Conservation (phyloP, 64 coral and sea anemone species). For the Porites lutea region DNA sequence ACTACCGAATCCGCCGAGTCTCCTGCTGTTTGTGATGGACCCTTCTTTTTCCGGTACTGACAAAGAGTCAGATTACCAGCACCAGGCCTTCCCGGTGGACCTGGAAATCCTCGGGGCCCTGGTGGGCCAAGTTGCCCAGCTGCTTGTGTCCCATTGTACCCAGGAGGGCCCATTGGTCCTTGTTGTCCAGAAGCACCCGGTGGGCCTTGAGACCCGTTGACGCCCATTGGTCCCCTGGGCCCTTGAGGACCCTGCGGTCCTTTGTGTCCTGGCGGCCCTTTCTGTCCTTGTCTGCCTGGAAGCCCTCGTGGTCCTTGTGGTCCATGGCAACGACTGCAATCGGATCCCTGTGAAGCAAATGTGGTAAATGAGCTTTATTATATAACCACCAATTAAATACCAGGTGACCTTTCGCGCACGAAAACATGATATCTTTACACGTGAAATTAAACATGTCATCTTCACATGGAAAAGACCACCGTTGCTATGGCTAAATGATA, state of each 20-base stretch:
- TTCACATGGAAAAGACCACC: too few species aligned
- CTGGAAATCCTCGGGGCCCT: neutral
- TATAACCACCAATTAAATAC: too few species aligned
- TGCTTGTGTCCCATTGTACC: neutral
- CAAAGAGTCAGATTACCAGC: neutral
- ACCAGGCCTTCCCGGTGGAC: conserved; percentile 7
- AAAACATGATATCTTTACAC: too few species aligned
- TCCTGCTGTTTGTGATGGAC: conserved; percentile 16
- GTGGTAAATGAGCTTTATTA: too few species aligned
- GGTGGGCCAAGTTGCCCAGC: neutral
- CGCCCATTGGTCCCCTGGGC: conserved; percentile 21
- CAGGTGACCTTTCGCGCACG: too few species aligned
- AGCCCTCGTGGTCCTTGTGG: neutral
- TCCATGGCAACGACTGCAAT: neutral
- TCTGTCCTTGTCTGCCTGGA: neutral
- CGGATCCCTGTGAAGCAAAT: neutral
- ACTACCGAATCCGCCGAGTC: neutral
- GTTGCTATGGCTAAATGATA: too few species aligned
- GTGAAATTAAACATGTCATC: too few species aligned
- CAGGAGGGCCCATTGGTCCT: conserved; percentile 19
- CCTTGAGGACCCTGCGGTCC: neutral
- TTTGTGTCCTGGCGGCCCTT: neutral
- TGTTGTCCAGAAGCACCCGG: neutral
- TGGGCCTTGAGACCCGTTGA: conserved; percentile 18
- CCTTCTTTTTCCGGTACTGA: conserved; percentile 39